phyloP scores from a whole-genome alignment of 2,797 vertebrate species.

The Centroberyx gerrardi region DNA sequence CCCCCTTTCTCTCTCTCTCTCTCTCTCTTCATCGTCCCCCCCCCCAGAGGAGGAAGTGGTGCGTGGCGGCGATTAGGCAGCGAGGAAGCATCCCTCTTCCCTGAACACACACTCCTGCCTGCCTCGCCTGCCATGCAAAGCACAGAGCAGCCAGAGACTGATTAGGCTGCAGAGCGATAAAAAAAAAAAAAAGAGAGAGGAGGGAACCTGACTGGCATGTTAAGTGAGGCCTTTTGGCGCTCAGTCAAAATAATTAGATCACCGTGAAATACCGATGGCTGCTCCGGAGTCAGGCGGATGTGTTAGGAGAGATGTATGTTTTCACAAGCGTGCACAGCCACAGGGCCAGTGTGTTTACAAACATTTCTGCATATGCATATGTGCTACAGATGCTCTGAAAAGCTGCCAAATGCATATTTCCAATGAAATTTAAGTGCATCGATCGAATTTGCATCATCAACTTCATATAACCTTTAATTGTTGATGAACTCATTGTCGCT shows the following conservation, averaged over 20 bases:
- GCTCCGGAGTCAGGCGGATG: slow-evolving; percentile 48
- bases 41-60: slow-evolving; percentile 72
- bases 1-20: slow-evolving; percentile 29
- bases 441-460: neutral
- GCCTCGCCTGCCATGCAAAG: slow-evolving; percentile 68
- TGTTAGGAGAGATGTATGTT: slow-evolving; percentile 47
- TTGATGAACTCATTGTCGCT: neutral
- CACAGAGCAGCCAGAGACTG: slow-evolving; percentile 67
- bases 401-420: slow-evolving; percentile 38
- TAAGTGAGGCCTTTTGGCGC: slow-evolving; percentile 74
- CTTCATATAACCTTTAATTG: neutral
- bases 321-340: slow-evolving; percentile 48
- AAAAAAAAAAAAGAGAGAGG: slow-evolving; percentile 31
- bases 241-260: slow-evolving; percentile 77
- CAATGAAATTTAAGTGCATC: slow-evolving; percentile 2
- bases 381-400: slow-evolving; percentile 37
- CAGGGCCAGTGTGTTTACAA: slow-evolving; percentile 35
- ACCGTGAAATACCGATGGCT: slow-evolving; percentile 63
- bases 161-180: slow-evolving; percentile 70
- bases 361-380: slow-evolving; percentile 16
- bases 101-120: slow-evolving; percentile 63
- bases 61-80: slow-evolving; percentile 75
- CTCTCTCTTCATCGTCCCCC: slow-evolving; percentile 15
- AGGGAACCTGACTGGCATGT: slow-evolving; percentile 76
- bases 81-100: slow-evolving; percentile 79